phyloP scores from a whole-genome alignment of 2,113 vertebrate genomes.

The Nycticebus coucang region DNA sequence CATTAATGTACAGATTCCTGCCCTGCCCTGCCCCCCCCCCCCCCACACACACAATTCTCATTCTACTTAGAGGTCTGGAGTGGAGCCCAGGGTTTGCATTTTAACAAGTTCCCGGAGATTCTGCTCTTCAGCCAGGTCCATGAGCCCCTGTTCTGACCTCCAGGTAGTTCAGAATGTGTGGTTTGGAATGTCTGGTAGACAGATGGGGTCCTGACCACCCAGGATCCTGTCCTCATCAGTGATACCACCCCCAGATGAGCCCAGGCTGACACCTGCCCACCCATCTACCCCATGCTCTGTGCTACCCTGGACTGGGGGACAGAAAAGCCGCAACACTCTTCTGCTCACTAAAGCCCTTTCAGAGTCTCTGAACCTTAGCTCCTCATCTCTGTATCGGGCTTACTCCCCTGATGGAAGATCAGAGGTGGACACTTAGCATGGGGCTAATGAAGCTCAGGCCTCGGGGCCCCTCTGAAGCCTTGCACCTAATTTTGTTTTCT shows the following conservation, averaged over 20 bases:
- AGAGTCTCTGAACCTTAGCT: not conserved
- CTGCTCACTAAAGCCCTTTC: not conserved
- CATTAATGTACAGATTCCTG: not conserved
- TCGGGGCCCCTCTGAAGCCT: not conserved
- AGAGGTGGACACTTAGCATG: not conserved
- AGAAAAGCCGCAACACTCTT: not conserved
- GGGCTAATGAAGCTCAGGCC: too few species aligned
- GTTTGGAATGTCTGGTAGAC: not conserved
- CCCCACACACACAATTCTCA: rapidly evolving
- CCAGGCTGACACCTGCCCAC: not conserved
- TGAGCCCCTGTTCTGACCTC: not conserved
- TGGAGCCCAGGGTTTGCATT: not conserved
- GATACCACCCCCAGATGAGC: not conserved
- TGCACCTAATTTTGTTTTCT: not conserved
- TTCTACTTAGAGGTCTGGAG: not conserved
- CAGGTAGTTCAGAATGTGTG: not conserved
- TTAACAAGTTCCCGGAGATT: not conserved
- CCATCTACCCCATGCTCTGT: rapidly evolving
- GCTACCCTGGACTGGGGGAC: not conserved
- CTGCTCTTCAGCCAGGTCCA: not conserved
- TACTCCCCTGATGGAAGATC: not conserved
- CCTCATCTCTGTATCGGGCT: not conserved
- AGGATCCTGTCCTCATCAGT: not conserved
- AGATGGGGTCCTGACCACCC: not conserved
- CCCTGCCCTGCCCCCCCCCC: too few species aligned